Percentiles rank a stretch among this genome's conserved stretches.
phyloP scores from a whole-genome alignment of 2,888 invertebrate species.

The Sylvicola fuscatus region DNA sequence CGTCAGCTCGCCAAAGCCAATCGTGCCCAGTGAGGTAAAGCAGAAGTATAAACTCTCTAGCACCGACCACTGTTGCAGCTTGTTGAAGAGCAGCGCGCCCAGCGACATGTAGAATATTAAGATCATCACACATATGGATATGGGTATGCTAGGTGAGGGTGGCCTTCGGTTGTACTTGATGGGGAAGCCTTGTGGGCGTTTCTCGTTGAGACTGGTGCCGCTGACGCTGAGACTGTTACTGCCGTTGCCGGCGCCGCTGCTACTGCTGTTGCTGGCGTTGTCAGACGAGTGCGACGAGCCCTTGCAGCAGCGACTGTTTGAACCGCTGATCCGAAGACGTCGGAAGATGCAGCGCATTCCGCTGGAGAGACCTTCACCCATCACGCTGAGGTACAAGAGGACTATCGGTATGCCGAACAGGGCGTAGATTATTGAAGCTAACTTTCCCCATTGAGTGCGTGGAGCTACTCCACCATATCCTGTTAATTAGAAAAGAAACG shows the following conservation, averaged over 20 bases:
- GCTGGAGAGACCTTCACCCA: slow-evolving; percentile 67
- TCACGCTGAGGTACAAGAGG: slow-evolving; percentile 69
- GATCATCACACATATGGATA: slow-evolving; percentile 66
- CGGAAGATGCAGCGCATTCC: slow-evolving; percentile 53
- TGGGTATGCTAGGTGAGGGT: slow-evolving; percentile 47
- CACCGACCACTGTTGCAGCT: slow-evolving; percentile 80
- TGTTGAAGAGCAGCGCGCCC: slow-evolving; percentile 75
- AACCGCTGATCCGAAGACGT: slow-evolving; percentile 24
- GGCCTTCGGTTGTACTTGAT: neutral
- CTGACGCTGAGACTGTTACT: slow-evolving; percentile 14
- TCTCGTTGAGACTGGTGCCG: slow-evolving; percentile 10
- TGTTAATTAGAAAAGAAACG: too few relatives aligned
- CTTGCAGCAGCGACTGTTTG: slow-evolving; percentile 6
- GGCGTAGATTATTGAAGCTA: slow-evolving; percentile 69
- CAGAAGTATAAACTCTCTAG: slow-evolving; percentile 72
- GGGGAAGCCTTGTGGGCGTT: slow-evolving; percentile 4
- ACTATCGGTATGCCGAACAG: slow-evolving; percentile 74
- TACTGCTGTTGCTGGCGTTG: slow-evolving; percentile 14
- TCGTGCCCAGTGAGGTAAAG: slow-evolving; percentile 59
- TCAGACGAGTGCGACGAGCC: slow-evolving; percentile 7
- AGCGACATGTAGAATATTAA: slow-evolving; percentile 72
- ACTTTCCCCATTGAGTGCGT: slow-evolving; percentile 49
- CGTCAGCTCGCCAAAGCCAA: slow-evolving; percentile 62
- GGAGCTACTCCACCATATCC: slow-evolving; percentile 74
- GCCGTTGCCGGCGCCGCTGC: slow-evolving; percentile 16